These are phyloP conservation scores for Crocallis elinguaria DNA, from an alignment of 2,888 invertebrate genomes.

Conservation along the genomic window DNA sequence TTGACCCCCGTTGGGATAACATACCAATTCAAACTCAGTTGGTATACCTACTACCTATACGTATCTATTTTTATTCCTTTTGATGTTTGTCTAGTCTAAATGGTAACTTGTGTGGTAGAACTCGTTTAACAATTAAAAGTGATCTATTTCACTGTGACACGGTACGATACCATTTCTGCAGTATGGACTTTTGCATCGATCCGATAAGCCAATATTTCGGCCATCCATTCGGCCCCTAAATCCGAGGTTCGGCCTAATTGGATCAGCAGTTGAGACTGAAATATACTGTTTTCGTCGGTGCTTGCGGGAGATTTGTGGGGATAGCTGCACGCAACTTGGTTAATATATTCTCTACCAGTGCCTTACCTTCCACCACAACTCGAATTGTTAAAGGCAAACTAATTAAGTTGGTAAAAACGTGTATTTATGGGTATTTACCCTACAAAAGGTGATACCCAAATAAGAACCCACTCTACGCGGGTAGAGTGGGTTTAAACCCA, in stretches of 20 bases:
- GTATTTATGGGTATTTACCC: too few species aligned
- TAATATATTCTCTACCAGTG: neutral
- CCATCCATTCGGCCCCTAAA: constrained; percentile 28
- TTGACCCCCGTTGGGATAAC: too few species aligned
- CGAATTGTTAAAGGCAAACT: too few species aligned
- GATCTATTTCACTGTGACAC: too few species aligned
- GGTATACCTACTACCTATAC: too few species aligned
- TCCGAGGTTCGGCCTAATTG: constrained; percentile 33
- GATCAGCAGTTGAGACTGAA: constrained; percentile 29
- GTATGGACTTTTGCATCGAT: neutral
- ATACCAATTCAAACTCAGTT: too few species aligned
- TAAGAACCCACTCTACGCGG: too few species aligned
- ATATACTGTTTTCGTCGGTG: constrained; percentile 26
- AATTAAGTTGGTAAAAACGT: too few species aligned
- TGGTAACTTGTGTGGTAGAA: too few species aligned
- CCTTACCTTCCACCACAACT: neutral
- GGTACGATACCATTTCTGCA: neutral
- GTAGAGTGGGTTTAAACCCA: too few species aligned
- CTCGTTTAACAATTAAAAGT: too few species aligned
- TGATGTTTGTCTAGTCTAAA: neutral
- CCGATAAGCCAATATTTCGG: constrained; percentile 11
- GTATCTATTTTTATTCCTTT: neutral
- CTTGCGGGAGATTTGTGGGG: constrained; percentile 27
- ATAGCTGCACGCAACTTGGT: constrained; percentile 21
- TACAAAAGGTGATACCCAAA: too few species aligned